Percentiles rank a stretch among this genome's conserved stretches.
Evolutionary conservation across 2,888 invertebrate genomes (phyloP).

Genomic region (Catocala nupta): DNA sequence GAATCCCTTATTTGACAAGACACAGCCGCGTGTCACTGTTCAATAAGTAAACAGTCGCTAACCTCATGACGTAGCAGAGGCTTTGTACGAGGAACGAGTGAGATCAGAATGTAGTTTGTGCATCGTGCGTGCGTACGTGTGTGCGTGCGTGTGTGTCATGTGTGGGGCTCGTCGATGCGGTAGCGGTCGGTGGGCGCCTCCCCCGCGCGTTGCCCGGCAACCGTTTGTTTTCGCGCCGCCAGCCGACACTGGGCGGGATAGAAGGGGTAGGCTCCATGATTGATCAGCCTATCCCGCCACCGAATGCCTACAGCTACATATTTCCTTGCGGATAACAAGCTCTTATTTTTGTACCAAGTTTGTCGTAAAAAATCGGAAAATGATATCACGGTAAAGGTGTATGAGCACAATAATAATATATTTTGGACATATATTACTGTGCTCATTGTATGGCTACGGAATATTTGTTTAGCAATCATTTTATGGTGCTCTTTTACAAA

Average conservation of each 20-base stretch:
- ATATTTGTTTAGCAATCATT: no score
- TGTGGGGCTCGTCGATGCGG: constrained; percentile 75
- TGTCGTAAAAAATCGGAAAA: constrained; percentile 29
- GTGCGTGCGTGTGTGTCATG: constrained; percentile 66
- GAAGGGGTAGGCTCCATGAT: constrained; percentile 86
- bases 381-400: constrained; percentile 29
- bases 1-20: background rate
- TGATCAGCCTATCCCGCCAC: constrained; percentile 85
- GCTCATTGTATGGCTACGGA: no score
- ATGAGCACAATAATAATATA: constrained; percentile 9
- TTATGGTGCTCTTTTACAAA: no score
- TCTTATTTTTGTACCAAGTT: constrained; percentile 53
- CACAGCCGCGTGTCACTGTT: background rate
- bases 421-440: background rate
- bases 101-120: constrained; percentile 33
- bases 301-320: constrained; percentile 78
- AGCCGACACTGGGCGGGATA: constrained; percentile 80
- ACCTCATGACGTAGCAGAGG: constrained; percentile 7
- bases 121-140: constrained; percentile 30
- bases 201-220: constrained; percentile 79
- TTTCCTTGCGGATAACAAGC: constrained; percentile 62
- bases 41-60: background rate
- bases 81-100: constrained; percentile 8
- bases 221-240: constrained; percentile 84
- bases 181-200: constrained; percentile 65